Evolutionary conservation across 2,888 invertebrate species (phyloP), one percentile per base, ranked within the genome.

Genomic region (Hecatera dysodea): DNA sequence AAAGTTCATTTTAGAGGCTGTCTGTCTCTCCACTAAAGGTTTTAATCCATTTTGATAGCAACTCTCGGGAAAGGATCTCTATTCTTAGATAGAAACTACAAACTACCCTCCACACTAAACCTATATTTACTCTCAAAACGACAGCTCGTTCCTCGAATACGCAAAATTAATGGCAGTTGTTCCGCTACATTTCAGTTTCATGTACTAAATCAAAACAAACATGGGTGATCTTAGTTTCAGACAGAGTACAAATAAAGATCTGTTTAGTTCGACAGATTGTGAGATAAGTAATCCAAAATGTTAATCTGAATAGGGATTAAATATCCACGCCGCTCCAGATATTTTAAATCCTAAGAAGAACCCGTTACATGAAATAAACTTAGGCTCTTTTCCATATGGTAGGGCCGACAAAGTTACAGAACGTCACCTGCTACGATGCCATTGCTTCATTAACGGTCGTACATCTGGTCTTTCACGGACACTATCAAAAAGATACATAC

Each of bases 151-250:
- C 78, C 64, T 60, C 15, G 65, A 59, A 66, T 65, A 60, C 61
- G 67, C 78, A 48, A 71, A 81, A 81, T 72, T 71, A 81, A 81
- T 81, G 64, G 62, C 64, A 42, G 29, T 62, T 55, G 78, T 77
- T 77, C 78, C 62, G 67, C 29, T 67, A 48, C 72, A 46, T 66
- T 77, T 55, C 42, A 29, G 55, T 50, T 67, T 67, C 67, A 62
- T 67, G 67, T 67, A 81, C 19, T 81, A 67, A 81, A 79, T 79
- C 82, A 77, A 52, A 72, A 79, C 29, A 67, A 79, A 67, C 67
- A 67, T 80, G 62, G 33, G 0, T 17, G 9, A 48, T 46, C 33
- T 59, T 68, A 80, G 69, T 75, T 61, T 53, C 29, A 11, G 19
- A 22, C 24, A 50, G 48, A 22, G 22, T 48, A 48, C 19, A 48